Conservation (phyloP, 1,140 invertebrate genomes). For the Bombus superbus region DNA sequence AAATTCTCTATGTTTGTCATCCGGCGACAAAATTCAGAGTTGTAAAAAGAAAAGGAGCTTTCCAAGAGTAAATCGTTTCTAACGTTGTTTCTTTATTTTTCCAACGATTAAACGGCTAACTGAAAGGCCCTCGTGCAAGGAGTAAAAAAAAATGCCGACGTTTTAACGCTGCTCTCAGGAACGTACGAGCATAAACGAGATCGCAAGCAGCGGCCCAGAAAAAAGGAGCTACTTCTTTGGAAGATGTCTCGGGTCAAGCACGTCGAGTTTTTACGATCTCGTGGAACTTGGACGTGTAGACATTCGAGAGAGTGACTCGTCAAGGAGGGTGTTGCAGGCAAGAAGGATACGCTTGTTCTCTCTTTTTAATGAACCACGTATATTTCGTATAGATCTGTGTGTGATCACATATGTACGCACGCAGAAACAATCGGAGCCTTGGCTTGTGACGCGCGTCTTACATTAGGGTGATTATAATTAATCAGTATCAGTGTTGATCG, state of each 20-base stretch:
- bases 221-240: conserved; percentile 36
- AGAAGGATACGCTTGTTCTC: conserved; percentile 43
- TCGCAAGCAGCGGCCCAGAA: background rate
- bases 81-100: conserved; percentile 1
- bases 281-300: conserved; percentile 19
- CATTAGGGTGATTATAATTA: conserved; percentile 23
- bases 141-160: conserved; percentile 15
- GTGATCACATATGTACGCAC: conserved; percentile 32
- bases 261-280: conserved; percentile 45
- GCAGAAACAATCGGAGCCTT: conserved; percentile 27
- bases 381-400: conserved; percentile 42
- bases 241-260: conserved; percentile 21
- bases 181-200: background rate
- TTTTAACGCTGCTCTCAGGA: background rate
- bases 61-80: too few relatives aligned
- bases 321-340: conserved; percentile 32
- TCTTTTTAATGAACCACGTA: conserved; percentile 47
- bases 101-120: background rate
- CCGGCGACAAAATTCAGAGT: background rate
- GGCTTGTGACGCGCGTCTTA: conserved; percentile 6
- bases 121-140: background rate
- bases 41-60: too few relatives aligned
- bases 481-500: conserved; percentile 7
- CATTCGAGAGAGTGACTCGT: conserved; percentile 14
- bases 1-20: background rate